Percentiles rank a stretch among this genome's conserved stretches.
Evolutionary conservation across 2,888 invertebrate genomes (phyloP).

Genomic region (Phlogophora meticulosa): DNA sequence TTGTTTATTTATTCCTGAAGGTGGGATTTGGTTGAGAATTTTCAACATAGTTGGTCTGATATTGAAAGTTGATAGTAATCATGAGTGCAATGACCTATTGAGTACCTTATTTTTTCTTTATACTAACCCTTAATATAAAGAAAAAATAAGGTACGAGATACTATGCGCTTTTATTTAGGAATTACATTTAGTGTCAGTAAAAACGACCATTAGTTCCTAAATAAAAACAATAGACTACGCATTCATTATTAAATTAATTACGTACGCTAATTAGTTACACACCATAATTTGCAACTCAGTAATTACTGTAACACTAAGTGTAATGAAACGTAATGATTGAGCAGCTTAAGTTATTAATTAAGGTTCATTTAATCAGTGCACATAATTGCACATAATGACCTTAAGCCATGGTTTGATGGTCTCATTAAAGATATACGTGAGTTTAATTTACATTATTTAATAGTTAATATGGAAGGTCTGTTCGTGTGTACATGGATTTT

Average conservation of each 20-base stretch:
- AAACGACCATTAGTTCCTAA: too few relatives aligned
- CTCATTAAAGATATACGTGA: constrained; percentile 33
- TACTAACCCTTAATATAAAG: too few relatives aligned
- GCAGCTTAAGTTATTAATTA: constrained; percentile 63
- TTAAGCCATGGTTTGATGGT: constrained; percentile 41
- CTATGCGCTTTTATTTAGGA: too few relatives aligned
- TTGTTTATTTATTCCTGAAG: too few relatives aligned
- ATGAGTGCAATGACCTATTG: too few relatives aligned
- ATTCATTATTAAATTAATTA: background rate
- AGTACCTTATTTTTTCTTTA: too few relatives aligned
- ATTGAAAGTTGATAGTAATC: too few relatives aligned
- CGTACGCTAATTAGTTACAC: constrained; percentile 6
- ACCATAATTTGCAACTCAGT: constrained; percentile 25
- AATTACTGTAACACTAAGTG: constrained; percentile 46
- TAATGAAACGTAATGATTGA: constrained; percentile 58
- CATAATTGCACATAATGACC: constrained; percentile 52
- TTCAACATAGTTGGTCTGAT: too few relatives aligned
- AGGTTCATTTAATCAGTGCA: constrained; percentile 52
- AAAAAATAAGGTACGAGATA: too few relatives aligned
- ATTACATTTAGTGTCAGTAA: too few relatives aligned
- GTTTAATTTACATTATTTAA: constrained; percentile 45
- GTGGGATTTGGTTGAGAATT: too few relatives aligned
- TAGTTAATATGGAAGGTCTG: background rate
- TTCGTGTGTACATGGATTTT: background rate
- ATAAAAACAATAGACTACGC: too few relatives aligned